Percentiles rank a stretch among this genome's conserved stretches.
Conservation (phyloP, 2,888 invertebrate species). For the Agriotes lineatus region DNA sequence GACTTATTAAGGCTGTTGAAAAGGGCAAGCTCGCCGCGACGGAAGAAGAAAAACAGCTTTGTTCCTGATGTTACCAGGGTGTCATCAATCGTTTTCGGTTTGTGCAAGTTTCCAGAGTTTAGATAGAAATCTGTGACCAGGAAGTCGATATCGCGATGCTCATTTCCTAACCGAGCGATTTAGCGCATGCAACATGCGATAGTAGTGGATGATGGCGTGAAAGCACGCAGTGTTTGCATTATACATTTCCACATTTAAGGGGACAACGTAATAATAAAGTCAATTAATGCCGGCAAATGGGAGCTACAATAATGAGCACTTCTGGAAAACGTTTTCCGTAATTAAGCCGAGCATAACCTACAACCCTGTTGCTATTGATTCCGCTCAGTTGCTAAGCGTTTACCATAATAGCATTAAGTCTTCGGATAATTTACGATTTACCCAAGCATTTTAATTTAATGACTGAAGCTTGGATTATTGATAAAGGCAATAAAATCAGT, state of each 20-base stretch:
- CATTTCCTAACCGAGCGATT: slow-evolving; percentile 35
- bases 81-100: slow-evolving; percentile 7
- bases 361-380: slow-evolving; percentile 7
- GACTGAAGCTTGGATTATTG: neutral
- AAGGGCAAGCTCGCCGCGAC: too few relatives aligned
- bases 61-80: neutral
- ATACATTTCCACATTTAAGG: slow-evolving; percentile 3
- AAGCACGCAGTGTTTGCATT: slow-evolving; percentile 31
- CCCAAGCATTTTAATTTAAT: neutral
- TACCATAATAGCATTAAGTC: neutral
- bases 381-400: neutral
- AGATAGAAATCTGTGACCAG: slow-evolving; percentile 28
- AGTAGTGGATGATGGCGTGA: slow-evolving; percentile 21
- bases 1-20: too few relatives aligned
- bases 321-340: neutral
- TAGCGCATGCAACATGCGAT: slow-evolving; percentile 34
- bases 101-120: neutral
- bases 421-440: neutral
- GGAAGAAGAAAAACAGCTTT: neutral
- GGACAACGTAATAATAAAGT: neutral
- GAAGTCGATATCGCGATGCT: slow-evolving; percentile 35
- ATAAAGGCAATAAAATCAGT: neutral
- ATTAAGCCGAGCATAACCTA: neutral
- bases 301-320: neutral
- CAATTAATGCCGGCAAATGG: neutral